Base-by-base conservation (phyloP, 2,888 invertebrate species). In the Thera obeliscata region DNA sequence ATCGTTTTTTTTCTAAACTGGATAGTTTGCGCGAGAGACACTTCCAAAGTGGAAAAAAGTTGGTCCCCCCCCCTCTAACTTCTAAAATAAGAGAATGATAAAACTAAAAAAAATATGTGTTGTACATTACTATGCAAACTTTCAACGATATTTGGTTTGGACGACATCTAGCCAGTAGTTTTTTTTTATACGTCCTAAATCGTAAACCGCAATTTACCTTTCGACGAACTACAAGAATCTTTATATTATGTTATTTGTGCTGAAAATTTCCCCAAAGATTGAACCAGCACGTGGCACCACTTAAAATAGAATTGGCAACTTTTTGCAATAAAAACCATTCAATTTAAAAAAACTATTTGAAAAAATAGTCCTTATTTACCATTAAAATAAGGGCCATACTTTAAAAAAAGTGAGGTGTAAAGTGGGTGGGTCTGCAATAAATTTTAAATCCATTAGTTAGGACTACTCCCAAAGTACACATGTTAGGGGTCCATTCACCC, bases 391-490 rank as follows among this genome's bases (percentile, higher is more conserved):
- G 48, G 58, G 41, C 41, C n/a, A 55, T 41, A 9, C 0, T 46
- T 55, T 55, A 33, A 58, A 36, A 46, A 64, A 57, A 61, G 43
- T 67, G 67, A 71, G 71, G 75, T 73, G 74, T 66, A 85, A 87
- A 90, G 89, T 91, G 87, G 92, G 91, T 87, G 87, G 88, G 78
- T 54, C 83, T 83, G 84, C 82, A 88, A 93, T 93, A 93, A 93
- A 93, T 93, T 93, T 91, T 90, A 91, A 92, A 91, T 90, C 92
- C 93, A 93, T 93, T 93, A 93, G 92, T 81, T 85, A 84, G 82
- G 52, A 65, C 41, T 59, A 57, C 46, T 57, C 57, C 66, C 61
- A 69, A 69, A 66, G 86, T 91, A 90, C 93, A 93, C 92, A 92
- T 93, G 93, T 89, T 91, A 84, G 79, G 85, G 87, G 81, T 86